These are phyloP conservation scores for Hybognathus amarus DNA, from an alignment of 2,797 vertebrate genomes.

Conservation along the genomic window DNA sequence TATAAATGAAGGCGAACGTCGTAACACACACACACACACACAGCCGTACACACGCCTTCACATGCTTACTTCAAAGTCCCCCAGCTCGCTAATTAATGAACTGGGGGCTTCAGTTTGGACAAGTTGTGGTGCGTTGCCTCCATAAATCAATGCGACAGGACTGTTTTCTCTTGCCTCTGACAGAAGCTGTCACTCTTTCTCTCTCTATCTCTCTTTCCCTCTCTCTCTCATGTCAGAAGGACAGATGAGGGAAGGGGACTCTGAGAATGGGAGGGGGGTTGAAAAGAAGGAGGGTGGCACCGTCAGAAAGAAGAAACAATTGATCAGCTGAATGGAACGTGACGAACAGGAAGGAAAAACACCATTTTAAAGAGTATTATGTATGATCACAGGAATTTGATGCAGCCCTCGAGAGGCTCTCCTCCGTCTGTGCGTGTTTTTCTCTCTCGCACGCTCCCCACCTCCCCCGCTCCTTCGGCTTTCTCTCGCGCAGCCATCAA, in stretches of 20 bases:
- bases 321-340: slow-evolving; percentile 98
- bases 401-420: slow-evolving; percentile 94
- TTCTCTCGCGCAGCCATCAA: slow-evolving; percentile 94
- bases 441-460: slow-evolving; percentile 63
- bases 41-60: slow-evolving; percentile 46
- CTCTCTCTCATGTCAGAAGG: slow-evolving; percentile 45
- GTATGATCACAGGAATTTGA: slow-evolving; percentile 99
- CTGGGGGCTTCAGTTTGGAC: slow-evolving; percentile 98
- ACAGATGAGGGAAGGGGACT: slow-evolving; percentile 72
- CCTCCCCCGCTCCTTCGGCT: slow-evolving; percentile 36
- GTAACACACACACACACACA: slow-evolving; percentile 67
- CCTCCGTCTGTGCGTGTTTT: slow-evolving; percentile 73
- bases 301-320: slow-evolving; percentile 90
- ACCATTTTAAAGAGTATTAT: slow-evolving; percentile 98
- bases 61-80: slow-evolving; percentile 95
- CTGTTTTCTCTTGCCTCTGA: slow-evolving; percentile 93
- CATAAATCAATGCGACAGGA: slow-evolving; percentile 99
- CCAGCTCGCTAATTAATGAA: slow-evolving; percentile 99
- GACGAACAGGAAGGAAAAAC: slow-evolving; percentile 89
- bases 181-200: slow-evolving; percentile 90
- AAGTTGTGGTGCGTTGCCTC: slow-evolving; percentile 97
- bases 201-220: slow-evolving; percentile 2
- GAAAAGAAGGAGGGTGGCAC: slow-evolving; percentile 73
- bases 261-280: slow-evolving; percentile 75
- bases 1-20: slow-evolving; percentile 92